A percentile compares a stretch with the other conserved stretches of the same genome.
These are phyloP conservation scores for Tipula confusa DNA, from an alignment of 2,888 invertebrate genomes.

Conservation along the genomic window DNA sequence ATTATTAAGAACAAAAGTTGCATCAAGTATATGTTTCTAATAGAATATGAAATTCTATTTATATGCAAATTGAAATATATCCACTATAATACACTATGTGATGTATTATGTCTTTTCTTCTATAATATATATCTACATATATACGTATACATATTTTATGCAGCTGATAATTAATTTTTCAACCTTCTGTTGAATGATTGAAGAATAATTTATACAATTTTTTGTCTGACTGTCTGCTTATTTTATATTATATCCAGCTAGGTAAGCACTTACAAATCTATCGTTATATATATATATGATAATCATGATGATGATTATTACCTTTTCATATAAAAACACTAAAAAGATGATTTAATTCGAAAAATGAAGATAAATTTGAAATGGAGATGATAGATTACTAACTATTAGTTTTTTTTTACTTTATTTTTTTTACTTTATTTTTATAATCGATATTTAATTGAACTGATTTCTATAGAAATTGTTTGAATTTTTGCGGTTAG, in stretches of 20 bases:
- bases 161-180: constrained; percentile 20
- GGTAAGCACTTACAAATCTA: not conserved
- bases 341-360: constrained; percentile 5
- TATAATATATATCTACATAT: not conserved
- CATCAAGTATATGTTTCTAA: not conserved
- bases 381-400: not conserved
- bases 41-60: constrained; percentile 1
- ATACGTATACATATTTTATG: not conserved
- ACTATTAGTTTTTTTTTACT: not conserved
- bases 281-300: not conserved
- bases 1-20: constrained; percentile 4
- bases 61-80: not conserved
- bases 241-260: not conserved
- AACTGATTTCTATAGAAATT: not conserved
- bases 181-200: constrained; percentile 12
- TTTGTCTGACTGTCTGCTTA: not conserved
- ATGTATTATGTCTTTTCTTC: not conserved
- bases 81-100: not conserved
- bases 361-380: not conserved
- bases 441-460: constrained; percentile 8
- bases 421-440: too few relatives aligned
- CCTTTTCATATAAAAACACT: not conserved
- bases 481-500: not conserved
- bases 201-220: not conserved
- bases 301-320: not conserved